Base-by-base conservation (phyloP, 1,140 invertebrate genomes). In the Latrodectus geometricus region DNA sequence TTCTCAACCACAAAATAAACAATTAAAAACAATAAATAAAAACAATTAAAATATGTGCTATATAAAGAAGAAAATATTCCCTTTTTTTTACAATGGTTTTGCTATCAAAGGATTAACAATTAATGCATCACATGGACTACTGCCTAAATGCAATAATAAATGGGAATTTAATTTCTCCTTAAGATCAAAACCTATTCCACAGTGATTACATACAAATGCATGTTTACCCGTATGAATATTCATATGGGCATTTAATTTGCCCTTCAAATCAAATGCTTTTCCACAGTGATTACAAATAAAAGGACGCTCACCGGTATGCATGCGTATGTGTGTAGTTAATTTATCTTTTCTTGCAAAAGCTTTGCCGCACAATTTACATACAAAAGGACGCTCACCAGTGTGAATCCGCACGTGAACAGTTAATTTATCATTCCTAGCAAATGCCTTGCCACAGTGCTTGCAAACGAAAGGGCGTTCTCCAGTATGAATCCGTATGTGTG, bases 291-390 rank as follows among this genome's bases (percentile, higher is more conserved):
- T 80, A 61, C 83, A 86, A 61, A 80, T 70, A 80, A 79, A 87
- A 49, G 86, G 78, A 20, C 66, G 48, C 48, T 82, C 86, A 52
- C 86, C 79, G 20, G 80, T 88, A 89, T 95, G 95, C 81, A 94
- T 94, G 54, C 94, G 91, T 91, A 93, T 93, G 90, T 95, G 95
- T 20, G 94, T 91, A 66, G 93, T 93, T 0, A 95, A 91, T 69
- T 94, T 93, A 90, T 95, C 95, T 91, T 93, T 93, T 54, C 94
- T 92, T 88, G 94, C 94, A 89, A 95, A 95, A 79, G 92, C 90
- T 8, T 92, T 94, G 0, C 93, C 83, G 72, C 83, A 86, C 48
- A 76, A 74, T 66, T 86, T 86, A 61, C 83, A 86, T 49, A 86
- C 83, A 78, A 86, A 86, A 4, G 83, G 83, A 54, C 83, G 83